Evolutionary conservation across 2,113 vertebrate species (phyloP).

Genomic region (Felis chaus): DNA sequence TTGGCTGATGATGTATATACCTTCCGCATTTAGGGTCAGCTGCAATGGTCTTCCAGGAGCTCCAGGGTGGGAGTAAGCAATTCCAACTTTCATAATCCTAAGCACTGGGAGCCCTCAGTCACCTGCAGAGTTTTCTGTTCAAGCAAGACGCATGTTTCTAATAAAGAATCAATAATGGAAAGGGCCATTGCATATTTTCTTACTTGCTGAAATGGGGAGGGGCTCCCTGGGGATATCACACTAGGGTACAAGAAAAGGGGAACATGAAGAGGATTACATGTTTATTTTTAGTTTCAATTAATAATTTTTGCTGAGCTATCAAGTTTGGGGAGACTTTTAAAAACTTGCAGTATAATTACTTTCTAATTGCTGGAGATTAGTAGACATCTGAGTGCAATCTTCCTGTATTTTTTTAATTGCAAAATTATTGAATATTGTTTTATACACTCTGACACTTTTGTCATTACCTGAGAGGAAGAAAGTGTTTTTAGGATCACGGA

Average conservation of each 20-base stretch:
- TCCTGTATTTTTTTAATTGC: conserved; percentile 74
- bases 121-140: conserved; percentile 53
- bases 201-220: conserved; percentile 58
- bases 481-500: neutral
- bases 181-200: conserved; percentile 30
- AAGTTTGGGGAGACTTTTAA: conserved; percentile 57
- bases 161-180: conserved; percentile 79
- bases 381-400: conserved; percentile 66
- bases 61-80: conserved; percentile 25
- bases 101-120: conserved; percentile 2
- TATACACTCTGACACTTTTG: conserved; percentile 55
- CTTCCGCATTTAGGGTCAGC: neutral
- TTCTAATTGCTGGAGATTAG: conserved; percentile 76
- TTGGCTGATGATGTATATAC: neutral
- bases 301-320: conserved; percentile 76
- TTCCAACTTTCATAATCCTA: conserved; percentile 62
- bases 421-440: conserved; percentile 68
- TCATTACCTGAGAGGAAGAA: conserved; percentile 66
- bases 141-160: conserved; percentile 73
- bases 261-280: neutral
- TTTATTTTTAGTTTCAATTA: conserved; percentile 79
- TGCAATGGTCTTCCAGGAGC: neutral
- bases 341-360: conserved; percentile 70
- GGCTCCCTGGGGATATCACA: conserved; percentile 36
- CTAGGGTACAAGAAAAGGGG: neutral